Evolutionary conservation across 2,797 vertebrate species (phyloP).

Genomic region (Okamejei kenojei): DNA sequence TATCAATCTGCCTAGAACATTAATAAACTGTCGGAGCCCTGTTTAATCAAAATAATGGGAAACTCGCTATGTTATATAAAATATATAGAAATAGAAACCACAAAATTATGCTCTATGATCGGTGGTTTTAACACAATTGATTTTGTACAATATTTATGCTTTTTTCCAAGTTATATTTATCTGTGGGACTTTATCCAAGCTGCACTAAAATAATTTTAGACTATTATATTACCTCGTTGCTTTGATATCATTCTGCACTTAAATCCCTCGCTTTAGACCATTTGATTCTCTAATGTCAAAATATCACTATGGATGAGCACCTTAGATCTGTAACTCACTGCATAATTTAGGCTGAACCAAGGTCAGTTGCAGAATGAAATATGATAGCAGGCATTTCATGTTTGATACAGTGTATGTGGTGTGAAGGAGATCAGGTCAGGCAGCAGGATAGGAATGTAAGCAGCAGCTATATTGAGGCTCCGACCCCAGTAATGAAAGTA

Average conservation of each 20-base stretch:
- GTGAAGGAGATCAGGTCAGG: background rate
- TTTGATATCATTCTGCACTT: background rate
- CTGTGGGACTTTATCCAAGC: background rate
- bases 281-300: background rate
- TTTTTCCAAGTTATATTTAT: background rate
- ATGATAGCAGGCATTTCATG: background rate
- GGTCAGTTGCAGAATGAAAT: constrained; percentile 1
- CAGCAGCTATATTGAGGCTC: background rate
- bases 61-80: background rate
- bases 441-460: background rate
- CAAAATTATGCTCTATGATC: background rate
- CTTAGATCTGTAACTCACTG: background rate
- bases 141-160: background rate
- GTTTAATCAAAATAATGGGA: background rate
- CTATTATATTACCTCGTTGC: background rate
- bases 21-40: background rate
- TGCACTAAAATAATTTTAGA: background rate
- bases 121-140: no score
- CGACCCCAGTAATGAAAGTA: background rate
- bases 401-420: background rate
- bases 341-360: background rate
- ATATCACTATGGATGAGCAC: background rate
- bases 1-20: background rate
- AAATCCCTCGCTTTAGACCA: background rate
- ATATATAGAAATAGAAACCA: background rate